phyloP scores from a whole-genome alignment of 2,888 invertebrate species.

The Linnaemya tessellans region DNA sequence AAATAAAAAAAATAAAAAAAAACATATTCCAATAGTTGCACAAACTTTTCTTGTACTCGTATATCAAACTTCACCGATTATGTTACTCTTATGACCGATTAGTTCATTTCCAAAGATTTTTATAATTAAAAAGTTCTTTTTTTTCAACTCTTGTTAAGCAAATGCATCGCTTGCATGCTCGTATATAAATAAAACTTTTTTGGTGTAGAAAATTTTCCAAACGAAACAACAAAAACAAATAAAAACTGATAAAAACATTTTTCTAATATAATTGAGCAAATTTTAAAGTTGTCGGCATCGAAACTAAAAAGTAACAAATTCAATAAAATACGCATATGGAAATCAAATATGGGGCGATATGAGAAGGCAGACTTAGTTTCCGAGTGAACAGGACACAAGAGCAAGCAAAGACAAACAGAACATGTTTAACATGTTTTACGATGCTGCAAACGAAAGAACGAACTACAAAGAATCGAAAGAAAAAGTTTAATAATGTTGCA shows the following conservation, averaged over 20 bases:
- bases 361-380: not conserved
- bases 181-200: slow-evolving; percentile 19
- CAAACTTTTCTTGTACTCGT: slow-evolving; percentile 8
- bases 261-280: slow-evolving; percentile 24
- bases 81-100: slow-evolving; percentile 46
- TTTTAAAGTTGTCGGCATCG: slow-evolving; percentile 4
- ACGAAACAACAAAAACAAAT: not conserved
- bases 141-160: slow-evolving; percentile 3
- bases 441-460: not conserved
- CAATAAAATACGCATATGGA: not conserved
- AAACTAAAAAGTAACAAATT: not conserved
- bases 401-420: not conserved
- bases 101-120: slow-evolving; percentile 28
- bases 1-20: not conserved
- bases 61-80: slow-evolving; percentile 21
- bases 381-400: not conserved
- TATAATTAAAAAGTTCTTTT: slow-evolving; percentile 29
- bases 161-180: slow-evolving; percentile 43
- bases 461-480: not conserved
- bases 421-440: slow-evolving; percentile 33
- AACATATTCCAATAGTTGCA: not conserved
- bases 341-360: slow-evolving; percentile 17
- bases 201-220: slow-evolving; percentile 20
- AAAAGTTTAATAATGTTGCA: slow-evolving; percentile 42
- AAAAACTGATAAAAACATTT: slow-evolving; percentile 19